Conservation (phyloP, 2,113 vertebrate species). For the Lota lota region DNA sequence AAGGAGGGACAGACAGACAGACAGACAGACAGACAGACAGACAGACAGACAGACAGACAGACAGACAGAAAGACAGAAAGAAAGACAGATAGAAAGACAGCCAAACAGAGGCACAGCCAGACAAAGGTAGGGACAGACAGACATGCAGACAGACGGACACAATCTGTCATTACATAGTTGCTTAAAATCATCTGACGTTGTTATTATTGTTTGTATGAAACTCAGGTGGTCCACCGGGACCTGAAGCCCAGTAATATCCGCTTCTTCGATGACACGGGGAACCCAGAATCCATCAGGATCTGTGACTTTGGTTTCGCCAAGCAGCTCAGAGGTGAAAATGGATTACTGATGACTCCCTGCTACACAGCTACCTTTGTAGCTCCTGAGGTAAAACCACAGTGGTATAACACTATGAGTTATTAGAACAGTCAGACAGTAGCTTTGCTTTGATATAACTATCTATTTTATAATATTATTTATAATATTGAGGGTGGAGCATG, state of each 20-base stretch:
- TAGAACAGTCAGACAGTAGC: too few species aligned
- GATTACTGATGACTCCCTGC: conserved; percentile 94
- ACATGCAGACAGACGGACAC: too few species aligned
- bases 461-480: too few species aligned
- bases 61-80: neutral
- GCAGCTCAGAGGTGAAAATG: conserved; percentile 91
- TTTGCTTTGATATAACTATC: too few species aligned
- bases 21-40: neutral
- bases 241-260: conserved; percentile 95
- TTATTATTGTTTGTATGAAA: neutral
- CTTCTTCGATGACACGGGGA: conserved; percentile 88
- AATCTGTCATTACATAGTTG: neutral
- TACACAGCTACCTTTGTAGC: conserved; percentile 95
- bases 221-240: conserved; percentile 92
- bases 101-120: too few species aligned
- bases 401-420: too few species aligned
- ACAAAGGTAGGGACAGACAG: too few species aligned
- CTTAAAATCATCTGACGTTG: too few species aligned
- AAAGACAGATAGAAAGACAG: neutral
- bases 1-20: too few species aligned
- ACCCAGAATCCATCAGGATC: conserved; percentile 89
- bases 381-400: conserved; percentile 80
- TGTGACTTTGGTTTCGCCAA: conserved; percentile 94
- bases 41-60: neutral
- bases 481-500: too few species aligned